phyloP scores from a whole-genome alignment of 2,113 vertebrate genomes.

The Callipepla californica region DNA sequence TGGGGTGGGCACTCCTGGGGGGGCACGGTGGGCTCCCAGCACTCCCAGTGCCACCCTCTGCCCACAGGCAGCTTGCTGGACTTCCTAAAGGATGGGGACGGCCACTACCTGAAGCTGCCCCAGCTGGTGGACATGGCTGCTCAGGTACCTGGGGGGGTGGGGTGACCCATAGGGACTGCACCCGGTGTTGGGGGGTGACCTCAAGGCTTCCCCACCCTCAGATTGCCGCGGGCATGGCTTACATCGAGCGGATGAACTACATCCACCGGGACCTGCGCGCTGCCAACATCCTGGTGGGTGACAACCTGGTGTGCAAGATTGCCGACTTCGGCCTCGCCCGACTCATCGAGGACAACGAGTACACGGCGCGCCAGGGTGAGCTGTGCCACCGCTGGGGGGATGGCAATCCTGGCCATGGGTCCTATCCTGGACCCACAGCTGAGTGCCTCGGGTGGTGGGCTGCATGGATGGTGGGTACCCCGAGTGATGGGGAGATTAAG shows the following conservation, averaged over 20 bases:
- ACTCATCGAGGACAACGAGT: conserved; percentile 96
- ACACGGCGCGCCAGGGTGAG: conserved; percentile 94
- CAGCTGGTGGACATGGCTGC: conserved; percentile 97
- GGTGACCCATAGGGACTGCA: rapidly evolving
- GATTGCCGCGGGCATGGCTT: conserved; percentile 96
- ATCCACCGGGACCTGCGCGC: conserved; percentile 96
- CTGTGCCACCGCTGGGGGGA: background rate
- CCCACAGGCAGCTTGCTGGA: conserved; percentile 92
- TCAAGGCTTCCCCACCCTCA: background rate
- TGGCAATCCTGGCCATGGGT: rapidly evolving
- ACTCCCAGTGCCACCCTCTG: background rate
- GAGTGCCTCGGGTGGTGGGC: background rate
- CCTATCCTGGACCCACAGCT: background rate
- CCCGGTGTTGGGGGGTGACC: background rate
- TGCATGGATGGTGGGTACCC: rapidly evolving
- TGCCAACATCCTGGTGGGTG: conserved; percentile 96
- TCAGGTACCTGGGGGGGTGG: conserved; percentile 80
- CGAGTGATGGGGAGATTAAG: background rate
- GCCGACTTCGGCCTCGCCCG: conserved; percentile 96
- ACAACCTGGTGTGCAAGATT: conserved; percentile 95
- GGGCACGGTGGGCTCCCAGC: background rate
- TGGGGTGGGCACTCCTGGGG: background rate
- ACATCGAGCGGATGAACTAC: conserved; percentile 98
- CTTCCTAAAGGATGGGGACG: conserved; percentile 90
- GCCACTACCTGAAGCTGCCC: conserved; percentile 87